phyloP scores from a whole-genome alignment of 2,113 vertebrate genomes.

The Megaceryle torquata region DNA sequence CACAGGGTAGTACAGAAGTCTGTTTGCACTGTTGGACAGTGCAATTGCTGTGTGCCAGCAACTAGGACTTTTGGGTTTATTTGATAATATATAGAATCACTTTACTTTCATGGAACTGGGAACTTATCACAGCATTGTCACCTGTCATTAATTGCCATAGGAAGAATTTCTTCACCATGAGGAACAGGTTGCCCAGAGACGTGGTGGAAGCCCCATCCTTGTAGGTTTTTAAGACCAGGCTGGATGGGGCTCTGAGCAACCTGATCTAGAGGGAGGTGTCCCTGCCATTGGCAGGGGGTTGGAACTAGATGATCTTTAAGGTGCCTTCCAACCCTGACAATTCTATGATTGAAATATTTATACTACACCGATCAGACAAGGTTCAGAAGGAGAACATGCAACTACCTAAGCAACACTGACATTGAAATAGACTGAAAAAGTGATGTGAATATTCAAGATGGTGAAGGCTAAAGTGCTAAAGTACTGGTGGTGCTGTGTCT shows the following conservation, averaged over 20 bases:
- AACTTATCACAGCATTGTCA: background rate
- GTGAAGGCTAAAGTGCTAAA: background rate
- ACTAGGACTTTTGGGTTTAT: background rate
- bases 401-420: background rate
- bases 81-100: background rate
- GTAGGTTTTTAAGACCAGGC: no score
- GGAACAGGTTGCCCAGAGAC: no score
- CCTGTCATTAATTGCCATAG: background rate
- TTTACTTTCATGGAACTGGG: background rate
- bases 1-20: background rate
- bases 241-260: no score
- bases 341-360: background rate
- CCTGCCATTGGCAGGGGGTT: no score
- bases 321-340: no score
- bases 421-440: background rate
- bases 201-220: no score
- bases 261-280: no score
- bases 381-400: background rate
- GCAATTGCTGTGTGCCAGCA: background rate
- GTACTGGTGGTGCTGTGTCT: background rate
- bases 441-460: background rate
- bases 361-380: accelerated
- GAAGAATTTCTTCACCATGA: no score
- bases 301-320: no score
- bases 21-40: background rate